Evolutionary conservation across 2,797 vertebrate species (phyloP), one percentile per base, ranked within the genome.

Genomic region (Gorsachius magnificus): DNA sequence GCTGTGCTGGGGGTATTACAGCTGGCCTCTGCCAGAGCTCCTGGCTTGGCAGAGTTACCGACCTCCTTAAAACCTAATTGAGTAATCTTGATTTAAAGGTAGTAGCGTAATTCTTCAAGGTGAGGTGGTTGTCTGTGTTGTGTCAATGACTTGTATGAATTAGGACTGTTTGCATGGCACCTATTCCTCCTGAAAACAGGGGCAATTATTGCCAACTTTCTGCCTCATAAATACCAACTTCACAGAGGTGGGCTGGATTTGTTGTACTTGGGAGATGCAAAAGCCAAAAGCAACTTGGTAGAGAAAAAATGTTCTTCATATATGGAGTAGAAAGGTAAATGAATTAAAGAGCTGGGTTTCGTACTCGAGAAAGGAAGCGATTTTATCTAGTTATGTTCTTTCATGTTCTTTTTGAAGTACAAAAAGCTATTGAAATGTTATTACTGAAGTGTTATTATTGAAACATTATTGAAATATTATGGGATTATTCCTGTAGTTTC

Each of bases 331-430:
- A 71, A 82, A 41, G 43, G 68, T 35, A 93, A 90, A 85, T 61
- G 1, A 80, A 46, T 82, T 58, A 13, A 51, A 64, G 33, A 84
- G 51, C 16, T 38, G 14, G 14, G 5, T 89, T 90, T 95, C 70
- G 8, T 87, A n/a, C 50, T 68, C 79, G 17, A 35, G 35, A 69
- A 94, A 35, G n/a, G 54, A 81, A 83, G 58, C 2, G 8, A 22
- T 94, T 92, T 94, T 88, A 50, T 69, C 72, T 81, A 18, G 9
- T 70, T 84, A 26, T 11, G 20, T 48, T 90, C n/a, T 90, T 80
- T 71, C 28, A 24, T 54, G 45, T 72, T 90, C 60, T 77, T 70
- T 64, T 43, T 81, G 43, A 91, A 78, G 43, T 89, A 53, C 16
- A 43, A 54, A 74, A 71, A 71, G 6, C 11, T 77, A 79, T 57